phyloP scores from a whole-genome alignment of 2,797 vertebrate genomes.

The Triplophysa bombifrons region DNA sequence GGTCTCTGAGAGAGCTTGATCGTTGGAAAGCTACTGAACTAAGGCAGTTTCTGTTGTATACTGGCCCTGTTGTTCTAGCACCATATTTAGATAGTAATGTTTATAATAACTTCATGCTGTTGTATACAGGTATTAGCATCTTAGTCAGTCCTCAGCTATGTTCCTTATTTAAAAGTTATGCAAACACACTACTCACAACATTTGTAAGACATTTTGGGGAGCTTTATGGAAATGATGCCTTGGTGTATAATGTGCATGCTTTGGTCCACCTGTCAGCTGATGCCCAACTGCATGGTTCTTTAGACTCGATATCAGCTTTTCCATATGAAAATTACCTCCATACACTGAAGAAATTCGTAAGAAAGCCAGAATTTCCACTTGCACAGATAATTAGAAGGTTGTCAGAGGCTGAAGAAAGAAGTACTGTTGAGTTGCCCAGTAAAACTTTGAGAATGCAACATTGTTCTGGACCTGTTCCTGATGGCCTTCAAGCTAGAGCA shows the following conservation, averaged over 20 bases:
- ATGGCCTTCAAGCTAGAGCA: constrained; percentile 2
- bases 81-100: constrained; percentile 10
- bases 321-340: not conserved
- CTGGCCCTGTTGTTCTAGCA: constrained; percentile 2
- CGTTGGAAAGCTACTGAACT: constrained; percentile 8
- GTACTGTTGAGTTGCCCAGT: not conserved
- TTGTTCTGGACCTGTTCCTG: constrained; percentile 34
- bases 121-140: constrained; percentile 4
- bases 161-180: not conserved
- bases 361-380: constrained; percentile 23
- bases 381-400: not conserved
- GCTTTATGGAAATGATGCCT: constrained; percentile 7
- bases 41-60: not conserved
- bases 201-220: constrained; percentile 15
- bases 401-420: constrained; percentile 1
- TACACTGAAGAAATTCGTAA: not conserved
- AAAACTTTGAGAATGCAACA: constrained; percentile 25
- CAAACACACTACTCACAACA: constrained; percentile 1
- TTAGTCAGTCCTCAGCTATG: constrained; percentile 17
- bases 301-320: constrained; percentile 15
- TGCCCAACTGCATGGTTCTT: constrained; percentile 9
- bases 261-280: constrained; percentile 12
- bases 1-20: constrained; percentile 1
- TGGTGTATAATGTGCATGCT: too few relatives aligned
- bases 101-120: constrained; percentile 18